Conservation (phyloP, 64 coral and sea anemone genomes). For the Stichodactyla mertensii region DNA sequence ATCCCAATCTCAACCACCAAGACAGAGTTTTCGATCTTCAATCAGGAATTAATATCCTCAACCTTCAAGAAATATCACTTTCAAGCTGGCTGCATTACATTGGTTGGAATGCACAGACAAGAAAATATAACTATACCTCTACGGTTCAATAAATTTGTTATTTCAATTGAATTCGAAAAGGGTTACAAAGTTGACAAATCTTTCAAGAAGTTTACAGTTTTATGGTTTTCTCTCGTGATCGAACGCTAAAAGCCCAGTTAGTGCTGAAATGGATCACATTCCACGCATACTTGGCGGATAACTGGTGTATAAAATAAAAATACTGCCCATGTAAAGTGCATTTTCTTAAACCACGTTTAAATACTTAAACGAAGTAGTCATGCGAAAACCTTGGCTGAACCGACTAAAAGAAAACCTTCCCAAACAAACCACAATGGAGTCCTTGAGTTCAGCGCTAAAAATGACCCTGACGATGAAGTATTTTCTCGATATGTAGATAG, state of each 20-base stretch:
- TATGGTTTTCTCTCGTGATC: background rate
- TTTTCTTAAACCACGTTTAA: slow-evolving; percentile 23
- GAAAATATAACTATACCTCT: background rate
- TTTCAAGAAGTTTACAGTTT: background rate
- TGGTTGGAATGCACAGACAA: background rate
- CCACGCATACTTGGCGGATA: slow-evolving; percentile 4
- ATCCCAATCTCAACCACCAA: background rate
- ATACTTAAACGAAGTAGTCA: slow-evolving; percentile 5
- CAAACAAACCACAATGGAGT: background rate
- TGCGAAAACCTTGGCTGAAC: slow-evolving; percentile 4
- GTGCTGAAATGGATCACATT: slow-evolving; percentile 27
- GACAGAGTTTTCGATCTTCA: background rate
- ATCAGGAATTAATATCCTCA: background rate
- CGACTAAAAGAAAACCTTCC: background rate
- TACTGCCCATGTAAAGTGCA: background rate
- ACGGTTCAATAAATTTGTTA: background rate
- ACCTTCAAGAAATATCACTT: background rate
- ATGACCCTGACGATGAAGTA: background rate
- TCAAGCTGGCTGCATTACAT: slow-evolving; percentile 6
- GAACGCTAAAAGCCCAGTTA: background rate
- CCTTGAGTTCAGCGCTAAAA: background rate
- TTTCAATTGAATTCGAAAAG: slow-evolving; percentile 9
- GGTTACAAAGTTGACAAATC: background rate
- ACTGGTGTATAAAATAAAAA: background rate
- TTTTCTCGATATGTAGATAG: slow-evolving; percentile 4